These are phyloP conservation scores for Okapia johnstoni DNA, from an alignment of 2,113 vertebrate genomes.

Conservation along the genomic window DNA sequence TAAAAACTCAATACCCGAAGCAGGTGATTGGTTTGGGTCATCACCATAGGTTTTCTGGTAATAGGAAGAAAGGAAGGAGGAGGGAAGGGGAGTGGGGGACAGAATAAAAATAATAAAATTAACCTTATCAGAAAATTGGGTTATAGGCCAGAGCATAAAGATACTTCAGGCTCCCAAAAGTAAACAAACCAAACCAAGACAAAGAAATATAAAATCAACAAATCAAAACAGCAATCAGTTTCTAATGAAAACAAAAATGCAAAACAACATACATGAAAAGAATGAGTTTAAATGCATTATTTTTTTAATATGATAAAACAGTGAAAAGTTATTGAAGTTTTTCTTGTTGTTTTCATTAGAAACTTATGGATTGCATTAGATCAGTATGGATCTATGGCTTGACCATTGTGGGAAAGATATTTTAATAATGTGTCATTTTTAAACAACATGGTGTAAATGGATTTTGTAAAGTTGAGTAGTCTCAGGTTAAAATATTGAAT, in stretches of 20 bases:
- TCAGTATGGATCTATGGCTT: background rate
- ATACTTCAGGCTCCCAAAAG: background rate
- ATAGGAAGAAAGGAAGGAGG: fast-evolving
- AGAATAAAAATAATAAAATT: background rate
- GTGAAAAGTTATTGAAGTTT: background rate
- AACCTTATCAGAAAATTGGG: background rate
- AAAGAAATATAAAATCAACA: background rate
- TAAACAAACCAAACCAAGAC: background rate
- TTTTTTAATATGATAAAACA: background rate
- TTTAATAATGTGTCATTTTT: background rate
- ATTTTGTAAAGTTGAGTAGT: background rate
- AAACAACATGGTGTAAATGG: background rate
- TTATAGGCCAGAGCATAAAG: background rate
- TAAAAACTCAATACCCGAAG: background rate
- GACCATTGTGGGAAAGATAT: background rate
- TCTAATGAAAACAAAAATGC: background rate
- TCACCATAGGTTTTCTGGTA: background rate
- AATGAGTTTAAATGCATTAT: background rate
- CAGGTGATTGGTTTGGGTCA: background rate
- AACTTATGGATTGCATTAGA: background rate
- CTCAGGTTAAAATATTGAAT: background rate
- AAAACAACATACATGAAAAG: background rate
- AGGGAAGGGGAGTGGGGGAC: background rate
- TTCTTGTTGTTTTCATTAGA: background rate
- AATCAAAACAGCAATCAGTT: background rate